Evolutionary conservation across 1,140 invertebrate genomes (phyloP), one percentile per base, ranked within the genome.

Genomic region (Monochamus saltuarius): DNA sequence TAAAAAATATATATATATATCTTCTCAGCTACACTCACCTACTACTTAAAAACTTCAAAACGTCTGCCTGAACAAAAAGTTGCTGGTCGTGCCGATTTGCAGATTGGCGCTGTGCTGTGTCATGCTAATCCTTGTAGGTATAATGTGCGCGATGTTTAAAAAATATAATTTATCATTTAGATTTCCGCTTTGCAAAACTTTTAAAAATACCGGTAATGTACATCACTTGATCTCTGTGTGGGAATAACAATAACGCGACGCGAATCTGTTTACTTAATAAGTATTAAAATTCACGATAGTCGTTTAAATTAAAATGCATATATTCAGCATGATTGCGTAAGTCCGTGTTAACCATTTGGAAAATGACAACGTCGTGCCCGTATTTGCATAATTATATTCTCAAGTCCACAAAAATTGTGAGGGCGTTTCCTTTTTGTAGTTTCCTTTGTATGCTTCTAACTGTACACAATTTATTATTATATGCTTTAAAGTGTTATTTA

Each of bases 301-400:
- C 29, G 16, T 22, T 38, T 19, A 54, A 54, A 39, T 54, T 38
- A 38, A 54, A 54, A 38, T 37, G 36, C 29, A 57, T 37, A 6
- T 46, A 47, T 57, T 47, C 34, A 42, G 34, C 13, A 40, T 34
- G 4, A 49, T 60, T 60, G 59, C 59, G 59, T 60, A 60, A 60
- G 34, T 39, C 42, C 59, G 51, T 35, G 29, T 60, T 55, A 45
- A 40, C 35, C 47, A 49, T 46, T 60, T 40, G 37, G 39, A 52
- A 60, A 60, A 60, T 60, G 59, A 60, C 59, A 60, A 60, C 39
- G 59, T 60, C 59, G 59, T 60, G 59, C 51, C 39, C 34, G 22
- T 22, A 60, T 62, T 62, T 62, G 37, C 60, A 62, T 62, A 62
- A 62, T 62, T 57, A 50, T 56, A 62, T 62, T 62, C 60, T 47